A percentile compares a stretch with the other conserved stretches of the same genome.
These are phyloP conservation scores for Prolemur simus DNA, from an alignment of 2,113 vertebrate species.

Conservation along the genomic window DNA sequence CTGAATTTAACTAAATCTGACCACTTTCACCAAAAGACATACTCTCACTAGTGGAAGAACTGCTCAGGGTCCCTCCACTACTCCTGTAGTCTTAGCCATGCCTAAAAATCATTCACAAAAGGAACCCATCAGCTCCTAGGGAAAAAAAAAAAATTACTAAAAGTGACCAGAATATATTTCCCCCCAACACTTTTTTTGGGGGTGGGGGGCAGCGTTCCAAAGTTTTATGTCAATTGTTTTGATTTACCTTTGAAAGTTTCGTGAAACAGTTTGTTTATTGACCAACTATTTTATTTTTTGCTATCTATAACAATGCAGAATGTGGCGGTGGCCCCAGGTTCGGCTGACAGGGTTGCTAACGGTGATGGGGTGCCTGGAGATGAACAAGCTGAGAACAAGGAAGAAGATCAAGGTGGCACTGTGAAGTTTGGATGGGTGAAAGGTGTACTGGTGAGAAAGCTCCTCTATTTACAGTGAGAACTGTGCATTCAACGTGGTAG, in stretches of 20 bases:
- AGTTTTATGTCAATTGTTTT: neutral
- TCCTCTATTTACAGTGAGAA: neutral
- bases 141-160: neutral
- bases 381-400: slow-evolving; percentile 85
- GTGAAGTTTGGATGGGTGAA: slow-evolving; percentile 99
- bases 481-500: neutral
- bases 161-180: neutral
- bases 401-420: slow-evolving; percentile 77
- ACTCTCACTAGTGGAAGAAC: neutral
- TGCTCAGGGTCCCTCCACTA: neutral
- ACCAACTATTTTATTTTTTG: slow-evolving; percentile 8
- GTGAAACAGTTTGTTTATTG: neutral
- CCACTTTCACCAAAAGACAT: neutral
- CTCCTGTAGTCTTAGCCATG: neutral
- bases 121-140: neutral
- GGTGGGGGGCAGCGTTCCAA: neutral
- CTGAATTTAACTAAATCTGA: neutral
- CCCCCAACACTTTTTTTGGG: too few relatives aligned
- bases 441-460: slow-evolving; percentile 95
- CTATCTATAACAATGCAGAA: slow-evolving; percentile 83
- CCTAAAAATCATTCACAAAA: neutral
- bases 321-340: slow-evolving; percentile 83
- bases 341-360: slow-evolving; percentile 84
- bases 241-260: neutral
- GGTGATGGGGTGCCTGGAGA: slow-evolving; percentile 86